These are phyloP conservation scores for Dicentrarchus labrax DNA, from an alignment of 2,113 vertebrate species.

Conservation along the genomic window DNA sequence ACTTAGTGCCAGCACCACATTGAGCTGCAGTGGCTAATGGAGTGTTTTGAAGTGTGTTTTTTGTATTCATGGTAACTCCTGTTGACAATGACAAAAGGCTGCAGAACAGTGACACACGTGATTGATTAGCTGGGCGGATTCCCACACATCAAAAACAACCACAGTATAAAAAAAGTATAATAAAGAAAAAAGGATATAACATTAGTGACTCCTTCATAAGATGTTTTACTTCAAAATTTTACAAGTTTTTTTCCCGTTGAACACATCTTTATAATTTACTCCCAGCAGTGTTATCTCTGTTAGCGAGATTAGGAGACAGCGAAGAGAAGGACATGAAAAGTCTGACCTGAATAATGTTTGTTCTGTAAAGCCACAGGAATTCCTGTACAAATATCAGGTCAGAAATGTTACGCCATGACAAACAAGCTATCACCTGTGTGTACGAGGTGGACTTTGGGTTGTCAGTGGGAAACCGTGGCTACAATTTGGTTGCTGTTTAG, in stretches of 20 bases:
- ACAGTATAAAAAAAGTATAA: neutral
- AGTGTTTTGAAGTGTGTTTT: slow-evolving; percentile 64
- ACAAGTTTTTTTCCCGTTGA: neutral
- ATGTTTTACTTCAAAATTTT: neutral
- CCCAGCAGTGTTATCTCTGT: neutral
- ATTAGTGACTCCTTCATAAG: neutral
- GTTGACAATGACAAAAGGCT: slow-evolving; percentile 55
- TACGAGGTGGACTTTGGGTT: neutral
- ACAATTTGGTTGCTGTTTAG: neutral
- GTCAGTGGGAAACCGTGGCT: neutral
- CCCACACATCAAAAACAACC: slow-evolving; percentile 51
- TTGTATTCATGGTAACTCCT: slow-evolving; percentile 58
- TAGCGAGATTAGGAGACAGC: neutral
- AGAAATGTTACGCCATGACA: slow-evolving; percentile 3
- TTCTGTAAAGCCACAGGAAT: neutral
- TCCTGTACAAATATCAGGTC: neutral
- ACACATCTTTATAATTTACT: slow-evolving; percentile 8
- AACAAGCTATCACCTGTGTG: slow-evolving; percentile 23
- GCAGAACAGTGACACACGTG: slow-evolving; percentile 53
- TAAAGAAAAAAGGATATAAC: neutral
- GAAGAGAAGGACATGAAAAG: neutral
- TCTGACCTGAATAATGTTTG: neutral
- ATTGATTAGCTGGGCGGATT: slow-evolving; percentile 62
- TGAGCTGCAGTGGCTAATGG: slow-evolving; percentile 26
- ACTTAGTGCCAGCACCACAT: slow-evolving; percentile 41